These are phyloP conservation scores for Chironomus tepperi DNA, from an alignment of 1,140 invertebrate genomes.

Conservation along the genomic window DNA sequence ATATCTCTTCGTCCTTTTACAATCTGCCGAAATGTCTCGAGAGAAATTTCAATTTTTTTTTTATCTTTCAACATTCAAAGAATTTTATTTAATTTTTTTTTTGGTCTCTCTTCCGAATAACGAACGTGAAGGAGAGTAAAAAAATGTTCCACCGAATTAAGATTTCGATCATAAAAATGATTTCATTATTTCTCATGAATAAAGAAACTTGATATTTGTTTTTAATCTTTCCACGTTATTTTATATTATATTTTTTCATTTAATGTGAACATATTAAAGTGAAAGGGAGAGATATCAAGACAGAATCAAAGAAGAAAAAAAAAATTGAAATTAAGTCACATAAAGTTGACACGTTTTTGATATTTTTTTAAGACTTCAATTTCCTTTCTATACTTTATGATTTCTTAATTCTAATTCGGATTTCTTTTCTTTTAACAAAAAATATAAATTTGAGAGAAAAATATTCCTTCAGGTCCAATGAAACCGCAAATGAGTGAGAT, in stretches of 20 bases:
- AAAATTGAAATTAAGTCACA: slow-evolving; percentile 17
- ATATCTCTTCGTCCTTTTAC: not conserved
- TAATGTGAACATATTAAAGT: not conserved
- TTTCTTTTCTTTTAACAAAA: not conserved
- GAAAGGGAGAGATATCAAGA: not conserved
- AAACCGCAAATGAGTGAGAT: not conserved
- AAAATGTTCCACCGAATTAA: slow-evolving; percentile 16
- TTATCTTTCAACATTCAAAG: not conserved
- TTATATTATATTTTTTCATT: not conserved
- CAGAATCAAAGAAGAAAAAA: not conserved
- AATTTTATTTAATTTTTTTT: not conserved
- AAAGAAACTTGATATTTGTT: slow-evolving; percentile 23
- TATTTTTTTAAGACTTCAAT: not conserved
- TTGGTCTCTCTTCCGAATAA: not conserved
- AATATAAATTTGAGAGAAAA: not conserved
- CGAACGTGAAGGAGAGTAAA: not conserved
- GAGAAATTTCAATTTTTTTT: not conserved
- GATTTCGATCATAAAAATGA: slow-evolving; percentile 17
- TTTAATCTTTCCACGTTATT: slow-evolving; percentile 1
- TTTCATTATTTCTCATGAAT: slow-evolving; percentile 21
- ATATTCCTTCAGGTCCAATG: not conserved
- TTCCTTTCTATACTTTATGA: slow-evolving; percentile 2
- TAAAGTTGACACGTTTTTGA: slow-evolving; percentile 21
- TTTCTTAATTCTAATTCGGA: not conserved
- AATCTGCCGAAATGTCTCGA: not conserved